These are phyloP conservation scores for Clinocottus analis DNA, from an alignment of 2,113 vertebrate genomes.

Conservation along the genomic window DNA sequence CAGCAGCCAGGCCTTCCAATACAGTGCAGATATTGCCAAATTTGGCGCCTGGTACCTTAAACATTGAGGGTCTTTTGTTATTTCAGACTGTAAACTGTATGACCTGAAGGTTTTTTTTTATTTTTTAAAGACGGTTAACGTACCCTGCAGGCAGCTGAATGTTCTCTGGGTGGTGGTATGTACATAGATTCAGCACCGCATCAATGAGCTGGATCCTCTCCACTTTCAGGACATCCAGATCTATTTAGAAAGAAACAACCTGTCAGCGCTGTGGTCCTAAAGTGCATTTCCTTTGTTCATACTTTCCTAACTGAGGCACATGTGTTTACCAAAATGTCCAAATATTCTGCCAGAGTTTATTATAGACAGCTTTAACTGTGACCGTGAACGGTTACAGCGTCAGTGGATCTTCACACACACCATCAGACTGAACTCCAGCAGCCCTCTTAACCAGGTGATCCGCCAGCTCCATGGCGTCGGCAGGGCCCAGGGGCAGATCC, in stretches of 20 bases:
- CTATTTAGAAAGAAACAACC: constrained; percentile 77
- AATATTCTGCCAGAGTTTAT: constrained; percentile 27
- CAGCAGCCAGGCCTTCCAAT: constrained; percentile 98
- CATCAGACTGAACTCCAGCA: constrained; percentile 93
- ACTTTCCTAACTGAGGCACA: constrained; percentile 13
- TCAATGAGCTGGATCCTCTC: constrained; percentile 96
- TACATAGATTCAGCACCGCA: constrained; percentile 96
- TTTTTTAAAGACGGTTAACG: constrained; percentile 27
- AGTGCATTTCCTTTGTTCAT: constrained; percentile 1
- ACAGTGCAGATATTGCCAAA: constrained; percentile 95
- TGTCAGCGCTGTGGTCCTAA: neutral
- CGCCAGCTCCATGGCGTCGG: constrained; percentile 97
- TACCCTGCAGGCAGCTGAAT: constrained; percentile 97
- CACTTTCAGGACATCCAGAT: constrained; percentile 94
- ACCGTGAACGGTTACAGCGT: constrained; percentile 17
- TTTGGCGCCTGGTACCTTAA: constrained; percentile 95
- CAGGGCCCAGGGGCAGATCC: constrained; percentile 94
- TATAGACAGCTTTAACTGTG: constrained; percentile 28
- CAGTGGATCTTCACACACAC: constrained; percentile 74
- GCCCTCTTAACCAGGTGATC: constrained; percentile 98
- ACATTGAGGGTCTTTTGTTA: constrained; percentile 42
- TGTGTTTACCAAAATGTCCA: constrained; percentile 54
- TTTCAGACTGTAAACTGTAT: constrained; percentile 10
- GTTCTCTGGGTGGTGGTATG: constrained; percentile 98
- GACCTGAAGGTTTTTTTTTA: neutral